Base-by-base conservation (phyloP, 2,113 vertebrate genomes). In the Bombycilla garrulus region DNA sequence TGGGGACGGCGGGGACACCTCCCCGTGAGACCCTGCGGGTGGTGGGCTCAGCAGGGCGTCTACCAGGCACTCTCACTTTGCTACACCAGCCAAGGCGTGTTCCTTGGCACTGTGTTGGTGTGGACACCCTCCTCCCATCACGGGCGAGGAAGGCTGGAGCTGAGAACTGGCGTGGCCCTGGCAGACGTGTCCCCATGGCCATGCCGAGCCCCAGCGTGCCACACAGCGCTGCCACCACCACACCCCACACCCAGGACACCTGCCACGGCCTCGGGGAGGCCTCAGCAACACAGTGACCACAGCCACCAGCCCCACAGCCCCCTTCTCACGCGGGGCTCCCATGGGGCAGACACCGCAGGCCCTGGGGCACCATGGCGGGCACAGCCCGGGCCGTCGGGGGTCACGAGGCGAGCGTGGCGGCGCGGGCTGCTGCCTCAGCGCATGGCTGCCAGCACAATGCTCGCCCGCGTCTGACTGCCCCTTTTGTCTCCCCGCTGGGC, bases 391-490 rank as follows among this genome's bases (percentile, higher is more conserved):
- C 73, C 48, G 29, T 80, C 62, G 87, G 85, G 94, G 97, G 95
- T 95, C 96, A 96, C 48, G 81, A 81, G 96, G 94, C 87, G 53
- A 91, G 92, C 15, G 58, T 26, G 67, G 91, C 87, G 69, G 86
- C 12, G 25, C 80, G 23, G 81, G 92, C 88, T 95, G 96, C 96
- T 80, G 94, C 95, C 97, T 98, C 98, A 98, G 98, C 98, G 95
- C 97, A 96, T 93, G 95, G 91, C 93, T 71, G 70, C 86, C 62
- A 47, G 78, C 96, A 96, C 93, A 97, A 97, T 95, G 94, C 93
- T 91, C 19, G 83, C 93, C 92, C 19, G 81, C 81, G 70, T 93
- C 96, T 97, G 94, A 96, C 96, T 81, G 95, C 79, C 86, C 88
- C 97, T 96, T 98, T 96, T 97, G 98, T 98, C 95, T 95, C 79